Evolutionary conservation across 1,140 invertebrate genomes (phyloP), one percentile per base, ranked within the genome.

Genomic region (Nasonia giraulti): DNA sequence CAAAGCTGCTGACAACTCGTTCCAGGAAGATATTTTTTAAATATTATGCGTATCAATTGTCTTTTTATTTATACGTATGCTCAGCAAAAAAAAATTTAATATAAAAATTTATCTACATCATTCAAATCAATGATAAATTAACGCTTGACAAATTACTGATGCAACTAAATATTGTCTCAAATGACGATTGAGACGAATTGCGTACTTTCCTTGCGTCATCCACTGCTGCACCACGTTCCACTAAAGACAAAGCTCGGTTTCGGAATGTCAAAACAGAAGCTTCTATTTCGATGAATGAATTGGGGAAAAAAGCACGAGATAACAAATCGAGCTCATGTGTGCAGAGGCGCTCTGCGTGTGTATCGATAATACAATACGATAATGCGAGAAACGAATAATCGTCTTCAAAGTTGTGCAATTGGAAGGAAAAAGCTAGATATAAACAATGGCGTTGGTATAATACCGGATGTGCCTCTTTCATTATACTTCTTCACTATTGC

Each of bases 211-310:
- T 91, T 89, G 83, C 89, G 88, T 90, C 88, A 89, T 76, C 87
- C 77, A 88, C 77, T 85, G 80, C 86, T 83, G 80, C 40, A 76
- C 31, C 27, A 27, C 1, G 47, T 77, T 31, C 44, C 68, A 44
- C 23, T 33, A 11, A 11, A 88, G 87, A 89, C 89, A 91, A 90
- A 89, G 88, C 87, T 87, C 71, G 62, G 2, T 66, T 75, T 20
- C n/a, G 4, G 88, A 89, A 87, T 89, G 86, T 90, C 88, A 89
- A 90, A 90, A 90, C 87, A 89, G n/a, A 74, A 71, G 71, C 76
- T 33, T n/a, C 37, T 82, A 68, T 82, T 71, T 68, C 55, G 69
- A 81, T 83, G 86, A 89, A 88, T 87, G 82, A 88, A 86, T 79
- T 83, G 79, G 84, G 83, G 83, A 86, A 87, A 89, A 87, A 88